Conservation (phyloP, 2,888 invertebrate genomes). For the Leptopilina drosophilae region DNA sequence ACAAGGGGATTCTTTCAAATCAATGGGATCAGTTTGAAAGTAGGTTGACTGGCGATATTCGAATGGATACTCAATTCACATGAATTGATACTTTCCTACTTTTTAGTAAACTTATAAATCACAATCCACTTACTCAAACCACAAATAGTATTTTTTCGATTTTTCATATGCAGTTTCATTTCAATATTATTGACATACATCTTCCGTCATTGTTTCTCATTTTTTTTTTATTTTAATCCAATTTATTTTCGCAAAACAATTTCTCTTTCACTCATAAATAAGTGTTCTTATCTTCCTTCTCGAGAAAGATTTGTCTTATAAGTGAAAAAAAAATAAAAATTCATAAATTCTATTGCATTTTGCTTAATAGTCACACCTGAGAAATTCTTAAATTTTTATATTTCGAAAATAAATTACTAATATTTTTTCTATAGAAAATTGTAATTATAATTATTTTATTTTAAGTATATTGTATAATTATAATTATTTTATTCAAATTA, state of each 20-base stretch:
- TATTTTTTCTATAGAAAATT: too few relatives aligned
- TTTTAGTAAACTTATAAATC: conserved; percentile 25
- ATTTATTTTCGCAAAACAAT: too few relatives aligned
- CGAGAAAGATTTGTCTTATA: too few relatives aligned
- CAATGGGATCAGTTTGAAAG: not conserved
- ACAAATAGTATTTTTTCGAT: not conserved
- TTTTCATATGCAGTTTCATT: not conserved
- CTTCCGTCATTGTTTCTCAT: not conserved
- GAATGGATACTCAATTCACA: conserved; percentile 3
- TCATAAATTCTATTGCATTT: not conserved
- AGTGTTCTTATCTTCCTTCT: too few relatives aligned
- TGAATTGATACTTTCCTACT: conserved; percentile 15
- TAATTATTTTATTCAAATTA: too few relatives aligned
- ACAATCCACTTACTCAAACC: conserved; percentile 18
- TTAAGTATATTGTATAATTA: too few relatives aligned
- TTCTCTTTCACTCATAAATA: too few relatives aligned
- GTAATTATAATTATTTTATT: too few relatives aligned
- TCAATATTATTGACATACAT: not conserved
- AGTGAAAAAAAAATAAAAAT: too few relatives aligned
- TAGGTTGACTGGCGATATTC: conserved; percentile 17
- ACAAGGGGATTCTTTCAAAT: not conserved
- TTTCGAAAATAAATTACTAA: too few relatives aligned
- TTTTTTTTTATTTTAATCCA: not conserved
- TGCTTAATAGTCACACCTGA: conserved; percentile 23
- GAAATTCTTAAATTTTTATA: not conserved